Evolutionary conservation across 2,113 vertebrate genomes (phyloP).

Genomic region (Arvicanthis niloticus): DNA sequence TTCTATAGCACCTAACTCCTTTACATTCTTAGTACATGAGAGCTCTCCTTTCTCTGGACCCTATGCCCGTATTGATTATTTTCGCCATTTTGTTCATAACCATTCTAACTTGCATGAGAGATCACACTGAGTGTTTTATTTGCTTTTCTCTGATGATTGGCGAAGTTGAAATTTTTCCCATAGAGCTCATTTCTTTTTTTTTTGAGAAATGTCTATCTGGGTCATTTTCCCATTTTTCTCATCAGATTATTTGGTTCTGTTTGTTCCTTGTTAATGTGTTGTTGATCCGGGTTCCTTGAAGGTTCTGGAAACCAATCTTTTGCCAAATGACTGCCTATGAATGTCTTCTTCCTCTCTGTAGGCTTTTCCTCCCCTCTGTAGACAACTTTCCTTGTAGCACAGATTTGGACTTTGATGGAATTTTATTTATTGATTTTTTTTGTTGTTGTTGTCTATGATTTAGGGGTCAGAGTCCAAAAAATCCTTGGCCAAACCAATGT

Average conservation of each 20-base stretch:
- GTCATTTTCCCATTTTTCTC: neutral
- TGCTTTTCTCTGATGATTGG: neutral
- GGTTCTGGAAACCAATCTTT: neutral
- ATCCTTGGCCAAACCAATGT: neutral
- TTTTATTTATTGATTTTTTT: neutral
- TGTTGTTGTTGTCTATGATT: neutral
- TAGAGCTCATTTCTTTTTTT: neutral
- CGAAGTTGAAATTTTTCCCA: neutral
- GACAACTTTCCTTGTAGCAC: neutral
- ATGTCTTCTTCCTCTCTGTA: neutral
- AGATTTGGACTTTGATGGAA: neutral
- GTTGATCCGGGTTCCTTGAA: neutral
- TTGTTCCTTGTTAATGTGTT: neutral
- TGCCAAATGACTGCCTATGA: neutral
- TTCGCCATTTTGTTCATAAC: neutral
- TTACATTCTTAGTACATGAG: neutral
- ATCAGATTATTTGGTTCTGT: neutral
- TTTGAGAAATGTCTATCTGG: neutral
- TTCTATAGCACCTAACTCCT: neutral
- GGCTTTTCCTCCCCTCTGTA: neutral
- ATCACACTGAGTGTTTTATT: neutral
- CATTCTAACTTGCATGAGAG: neutral
- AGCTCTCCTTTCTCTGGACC: neutral
- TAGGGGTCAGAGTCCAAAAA: neutral
- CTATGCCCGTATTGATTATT: neutral